A percentile compares a stretch with the other conserved stretches of the same genome.
phyloP scores from a whole-genome alignment of 1,140 invertebrate species.

The Wasmannia auropunctata region DNA sequence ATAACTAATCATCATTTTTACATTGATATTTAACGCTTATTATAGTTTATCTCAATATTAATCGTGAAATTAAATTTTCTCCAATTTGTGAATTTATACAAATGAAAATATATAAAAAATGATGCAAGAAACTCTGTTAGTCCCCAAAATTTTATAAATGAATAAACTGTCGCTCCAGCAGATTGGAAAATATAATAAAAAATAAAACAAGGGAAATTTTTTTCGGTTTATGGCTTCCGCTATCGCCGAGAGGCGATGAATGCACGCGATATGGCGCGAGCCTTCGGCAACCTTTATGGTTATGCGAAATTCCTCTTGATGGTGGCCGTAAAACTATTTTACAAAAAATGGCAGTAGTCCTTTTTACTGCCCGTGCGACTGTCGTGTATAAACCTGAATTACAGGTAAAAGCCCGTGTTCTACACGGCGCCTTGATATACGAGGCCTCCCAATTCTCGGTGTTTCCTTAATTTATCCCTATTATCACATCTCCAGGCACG shows the following conservation, averaged over 20 bases:
- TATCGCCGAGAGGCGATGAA: slow-evolving; percentile 65
- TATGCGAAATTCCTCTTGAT: slow-evolving; percentile 81
- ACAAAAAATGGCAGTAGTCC: slow-evolving; percentile 78
- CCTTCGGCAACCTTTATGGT: slow-evolving; percentile 77
- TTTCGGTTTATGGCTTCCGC: slow-evolving; percentile 68
- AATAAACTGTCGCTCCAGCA: background rate
- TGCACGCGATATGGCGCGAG: slow-evolving; percentile 70
- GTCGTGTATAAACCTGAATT: slow-evolving; percentile 78
- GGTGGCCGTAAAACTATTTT: slow-evolving; percentile 83
- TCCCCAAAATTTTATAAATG: background rate
- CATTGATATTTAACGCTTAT: background rate
- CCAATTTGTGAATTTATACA: background rate
- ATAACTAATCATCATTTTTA: background rate
- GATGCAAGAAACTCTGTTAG: background rate
- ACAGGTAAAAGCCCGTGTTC: slow-evolving; percentile 81
- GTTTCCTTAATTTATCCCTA: slow-evolving; percentile 67
- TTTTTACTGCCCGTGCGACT: slow-evolving; percentile 75
- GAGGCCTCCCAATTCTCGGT: slow-evolving; percentile 71
- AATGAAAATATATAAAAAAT: background rate
- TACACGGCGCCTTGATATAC: slow-evolving; percentile 79
- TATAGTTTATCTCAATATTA: background rate
- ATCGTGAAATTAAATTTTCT: background rate
- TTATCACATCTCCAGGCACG: slow-evolving; percentile 30
- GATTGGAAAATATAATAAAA: slow-evolving; percentile 30
- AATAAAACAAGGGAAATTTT: slow-evolving; percentile 29